These are phyloP conservation scores for Agrotis exclamationis DNA, from an alignment of 2,888 invertebrate genomes.

Conservation along the genomic window DNA sequence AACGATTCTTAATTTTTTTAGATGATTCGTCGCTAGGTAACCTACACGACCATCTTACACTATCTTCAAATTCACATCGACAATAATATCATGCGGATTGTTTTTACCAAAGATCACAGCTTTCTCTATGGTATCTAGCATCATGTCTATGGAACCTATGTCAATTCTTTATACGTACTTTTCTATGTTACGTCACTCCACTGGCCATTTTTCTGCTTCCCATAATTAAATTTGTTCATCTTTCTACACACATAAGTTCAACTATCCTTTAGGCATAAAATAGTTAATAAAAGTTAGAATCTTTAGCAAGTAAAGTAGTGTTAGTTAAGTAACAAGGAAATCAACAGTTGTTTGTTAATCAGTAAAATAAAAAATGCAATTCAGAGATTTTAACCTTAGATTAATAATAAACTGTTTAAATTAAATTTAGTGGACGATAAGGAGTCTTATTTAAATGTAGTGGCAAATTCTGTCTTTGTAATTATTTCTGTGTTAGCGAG, in stretches of 20 bases:
- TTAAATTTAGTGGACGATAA: slow-evolving; percentile 72
- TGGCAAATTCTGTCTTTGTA: slow-evolving; percentile 77
- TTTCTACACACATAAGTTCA: slow-evolving; percentile 71
- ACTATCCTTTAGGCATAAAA: slow-evolving; percentile 82
- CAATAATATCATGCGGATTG: slow-evolving; percentile 77
- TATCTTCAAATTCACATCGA: slow-evolving; percentile 75
- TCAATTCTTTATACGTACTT: slow-evolving; percentile 80
- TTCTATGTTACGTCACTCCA: slow-evolving; percentile 59
- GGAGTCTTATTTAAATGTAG: slow-evolving; percentile 59
- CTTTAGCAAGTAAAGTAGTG: slow-evolving; percentile 84
- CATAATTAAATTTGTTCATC: slow-evolving; percentile 60
- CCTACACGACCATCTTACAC: slow-evolving; percentile 50
- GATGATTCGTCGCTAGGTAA: slow-evolving; percentile 74
- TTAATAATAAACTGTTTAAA: slow-evolving; percentile 80
- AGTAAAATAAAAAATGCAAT: slow-evolving; percentile 89
- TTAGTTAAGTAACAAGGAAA: slow-evolving; percentile 82
- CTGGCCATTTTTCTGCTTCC: slow-evolving; percentile 61
- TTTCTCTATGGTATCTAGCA: slow-evolving; percentile 52
- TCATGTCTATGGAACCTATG: slow-evolving; percentile 69
- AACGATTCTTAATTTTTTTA: slow-evolving; percentile 83
- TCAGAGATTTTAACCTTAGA: slow-evolving; percentile 89
- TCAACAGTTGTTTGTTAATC: slow-evolving; percentile 90
- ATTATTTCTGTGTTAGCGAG: slow-evolving; percentile 50
- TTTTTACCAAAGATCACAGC: slow-evolving; percentile 59
- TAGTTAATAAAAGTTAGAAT: slow-evolving; percentile 81